These are phyloP conservation scores for Darevskia nairensis DNA, from an alignment of 2,797 vertebrate species.

Conservation along the genomic window DNA sequence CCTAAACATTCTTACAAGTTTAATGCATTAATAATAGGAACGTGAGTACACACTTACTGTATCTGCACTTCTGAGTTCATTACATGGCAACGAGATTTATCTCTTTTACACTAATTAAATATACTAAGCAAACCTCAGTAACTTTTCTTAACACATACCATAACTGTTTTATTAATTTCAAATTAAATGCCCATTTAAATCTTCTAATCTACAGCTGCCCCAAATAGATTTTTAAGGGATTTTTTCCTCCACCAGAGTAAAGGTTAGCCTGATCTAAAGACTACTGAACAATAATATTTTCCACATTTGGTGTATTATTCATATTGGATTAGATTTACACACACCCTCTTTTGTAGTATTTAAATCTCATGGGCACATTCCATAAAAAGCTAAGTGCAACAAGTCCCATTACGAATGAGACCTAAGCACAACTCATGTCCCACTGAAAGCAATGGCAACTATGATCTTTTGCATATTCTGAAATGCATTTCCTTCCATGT, in stretches of 20 bases:
- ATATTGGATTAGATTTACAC: not conserved
- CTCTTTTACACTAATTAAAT: conserved; percentile 84
- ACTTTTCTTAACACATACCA: conserved; percentile 84
- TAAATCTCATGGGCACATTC: not conserved
- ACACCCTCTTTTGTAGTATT: not conserved
- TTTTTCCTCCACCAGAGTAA: conserved; percentile 57
- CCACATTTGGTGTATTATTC: not conserved
- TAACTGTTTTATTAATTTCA: conserved; percentile 85
- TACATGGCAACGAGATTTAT: conserved; percentile 83
- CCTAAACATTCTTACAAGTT: conserved; percentile 85
- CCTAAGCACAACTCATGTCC: not conserved
- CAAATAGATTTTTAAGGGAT: conserved; percentile 70
- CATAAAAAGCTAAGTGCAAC: not conserved
- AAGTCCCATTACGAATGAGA: not conserved
- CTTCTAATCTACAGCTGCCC: conserved; percentile 79
- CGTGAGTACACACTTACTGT: conserved; percentile 85
- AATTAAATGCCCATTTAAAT: conserved; percentile 82
- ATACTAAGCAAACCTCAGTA: conserved; percentile 85
- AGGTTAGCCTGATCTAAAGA: conserved; percentile 44
- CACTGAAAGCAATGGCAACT: not conserved
- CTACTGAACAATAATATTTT: conserved; percentile 34
- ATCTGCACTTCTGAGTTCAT: conserved; percentile 85
- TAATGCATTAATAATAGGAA: conserved; percentile 85
- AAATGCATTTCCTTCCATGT: not conserved
- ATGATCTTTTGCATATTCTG: not conserved